phyloP scores from a whole-genome alignment of 92 coral and sea anemone species.

The Desmophyllum pertusum region DNA sequence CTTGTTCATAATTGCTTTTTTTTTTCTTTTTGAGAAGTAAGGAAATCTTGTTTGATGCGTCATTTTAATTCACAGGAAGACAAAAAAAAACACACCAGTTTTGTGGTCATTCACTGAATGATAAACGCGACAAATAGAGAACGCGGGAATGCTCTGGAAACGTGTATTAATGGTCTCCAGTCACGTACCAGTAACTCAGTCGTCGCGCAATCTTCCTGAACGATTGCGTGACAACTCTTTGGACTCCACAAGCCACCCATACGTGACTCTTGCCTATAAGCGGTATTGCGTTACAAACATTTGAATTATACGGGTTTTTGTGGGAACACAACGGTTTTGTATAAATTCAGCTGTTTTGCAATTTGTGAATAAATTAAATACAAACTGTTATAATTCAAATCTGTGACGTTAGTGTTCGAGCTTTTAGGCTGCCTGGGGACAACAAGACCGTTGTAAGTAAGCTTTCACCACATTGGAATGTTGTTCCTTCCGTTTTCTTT shows the following conservation, averaged over 20 bases:
- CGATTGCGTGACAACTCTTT: background rate
- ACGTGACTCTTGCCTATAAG: too few species aligned
- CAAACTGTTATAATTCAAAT: too few species aligned
- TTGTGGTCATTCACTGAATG: too few species aligned
- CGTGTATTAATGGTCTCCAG: too few species aligned
- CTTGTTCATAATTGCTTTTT: background rate
- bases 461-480: background rate
- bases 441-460: background rate
- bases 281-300: too few species aligned
- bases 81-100: background rate
- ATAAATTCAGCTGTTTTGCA: too few species aligned
- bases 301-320: too few species aligned
- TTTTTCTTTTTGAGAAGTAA: background rate
- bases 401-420: too few species aligned
- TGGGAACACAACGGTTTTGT: too few species aligned
- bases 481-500: conserved; percentile 13
- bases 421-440: too few species aligned
- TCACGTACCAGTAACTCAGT: background rate
- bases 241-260: too few species aligned
- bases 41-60: background rate
- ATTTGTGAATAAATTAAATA: too few species aligned
- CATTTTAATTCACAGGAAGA: background rate
- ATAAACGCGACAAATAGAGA: background rate
- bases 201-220: background rate
- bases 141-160: background rate